A percentile compares a stretch with the other conserved stretches of the same genome.
phyloP scores from a whole-genome alignment of 2,113 vertebrate genomes.

The Bufo bufo region DNA sequence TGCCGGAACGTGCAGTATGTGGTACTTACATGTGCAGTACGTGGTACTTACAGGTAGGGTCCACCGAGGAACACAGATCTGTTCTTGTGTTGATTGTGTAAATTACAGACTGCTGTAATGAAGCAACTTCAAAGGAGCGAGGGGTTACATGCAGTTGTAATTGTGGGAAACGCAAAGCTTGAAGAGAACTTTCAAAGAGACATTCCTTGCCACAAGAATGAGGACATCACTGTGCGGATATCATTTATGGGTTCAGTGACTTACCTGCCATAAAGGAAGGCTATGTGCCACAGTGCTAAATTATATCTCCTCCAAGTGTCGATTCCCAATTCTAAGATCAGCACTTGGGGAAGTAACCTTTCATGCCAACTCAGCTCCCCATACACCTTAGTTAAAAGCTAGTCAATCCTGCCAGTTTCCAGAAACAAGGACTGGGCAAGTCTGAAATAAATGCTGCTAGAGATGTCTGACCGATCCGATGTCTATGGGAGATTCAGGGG shows the following conservation, averaged over 20 bases:
- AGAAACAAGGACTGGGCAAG: too few species aligned
- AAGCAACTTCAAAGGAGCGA: not conserved
- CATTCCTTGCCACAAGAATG: not conserved
- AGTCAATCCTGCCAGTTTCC: not conserved
- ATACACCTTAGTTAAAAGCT: not conserved
- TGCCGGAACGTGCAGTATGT: not conserved
- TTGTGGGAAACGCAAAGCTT: constrained; percentile 34
- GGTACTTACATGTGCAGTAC: not conserved
- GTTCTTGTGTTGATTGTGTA: not conserved
- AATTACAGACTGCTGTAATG: constrained; percentile 40
- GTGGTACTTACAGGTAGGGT: not conserved
- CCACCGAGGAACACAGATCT: not conserved
- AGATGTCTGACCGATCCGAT: too few species aligned
- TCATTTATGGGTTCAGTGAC: not conserved
- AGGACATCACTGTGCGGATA: not conserved
- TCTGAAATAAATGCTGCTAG: too few species aligned
- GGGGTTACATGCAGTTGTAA: not conserved
- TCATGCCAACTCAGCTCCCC: not conserved
- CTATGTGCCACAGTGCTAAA: not conserved
- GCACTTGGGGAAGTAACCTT: too few species aligned
- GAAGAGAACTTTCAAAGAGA: not conserved
- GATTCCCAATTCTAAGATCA: not conserved
- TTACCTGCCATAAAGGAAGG: not conserved
- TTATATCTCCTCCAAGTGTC: not conserved
- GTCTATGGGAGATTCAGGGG: too few species aligned